A percentile compares a stretch with the other conserved stretches of the same genome.
These are phyloP conservation scores for Varanus komodoensis DNA, from an alignment of 2,113 vertebrate species.

Conservation along the genomic window DNA sequence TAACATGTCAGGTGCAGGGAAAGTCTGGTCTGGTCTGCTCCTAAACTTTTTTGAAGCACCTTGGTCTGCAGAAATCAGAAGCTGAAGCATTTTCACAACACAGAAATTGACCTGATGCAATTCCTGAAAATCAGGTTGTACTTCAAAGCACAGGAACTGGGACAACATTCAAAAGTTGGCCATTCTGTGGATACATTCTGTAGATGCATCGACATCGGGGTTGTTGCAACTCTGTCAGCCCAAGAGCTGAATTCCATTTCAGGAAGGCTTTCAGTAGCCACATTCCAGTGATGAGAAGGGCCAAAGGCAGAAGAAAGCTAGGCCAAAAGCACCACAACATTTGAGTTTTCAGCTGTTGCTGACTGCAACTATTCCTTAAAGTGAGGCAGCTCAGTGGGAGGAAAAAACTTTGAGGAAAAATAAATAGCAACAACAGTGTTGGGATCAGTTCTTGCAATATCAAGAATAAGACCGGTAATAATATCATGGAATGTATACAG, in stretches of 20 bases:
- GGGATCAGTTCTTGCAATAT: background rate
- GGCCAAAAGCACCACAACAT: too few relatives aligned
- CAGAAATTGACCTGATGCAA: background rate
- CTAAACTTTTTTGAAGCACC: background rate
- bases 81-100: background rate
- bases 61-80: background rate
- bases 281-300: too few relatives aligned
- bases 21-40: too few relatives aligned
- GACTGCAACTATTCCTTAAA: too few relatives aligned
- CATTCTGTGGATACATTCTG: too few relatives aligned
- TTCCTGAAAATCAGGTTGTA: background rate
- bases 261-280: too few relatives aligned
- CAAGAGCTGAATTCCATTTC: too few relatives aligned
- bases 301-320: too few relatives aligned
- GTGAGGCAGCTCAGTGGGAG: too few relatives aligned
- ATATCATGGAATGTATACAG: background rate
- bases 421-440: background rate
- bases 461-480: background rate
- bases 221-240: too few relatives aligned
- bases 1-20: background rate
- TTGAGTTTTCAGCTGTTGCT: too few relatives aligned
- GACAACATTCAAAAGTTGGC: background rate
- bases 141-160: background rate
- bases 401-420: background rate
- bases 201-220: too few relatives aligned